Base-by-base conservation (phyloP, 92 coral and sea anemone genomes). In the Hydrozoanthus gracilis region DNA sequence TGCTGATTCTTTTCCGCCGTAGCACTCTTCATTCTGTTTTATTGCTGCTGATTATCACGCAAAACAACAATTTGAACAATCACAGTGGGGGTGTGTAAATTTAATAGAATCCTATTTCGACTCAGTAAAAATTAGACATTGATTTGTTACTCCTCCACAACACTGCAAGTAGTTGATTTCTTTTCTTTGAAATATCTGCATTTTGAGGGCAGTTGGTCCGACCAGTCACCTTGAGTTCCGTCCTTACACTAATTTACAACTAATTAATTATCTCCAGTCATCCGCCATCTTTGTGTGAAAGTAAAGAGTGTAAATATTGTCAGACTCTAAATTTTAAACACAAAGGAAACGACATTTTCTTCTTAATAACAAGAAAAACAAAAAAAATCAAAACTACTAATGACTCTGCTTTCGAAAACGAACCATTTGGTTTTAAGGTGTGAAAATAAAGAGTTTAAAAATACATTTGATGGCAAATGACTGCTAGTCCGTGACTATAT, bases 211-310 rank as follows among this genome's bases (percentile, higher is more conserved):
- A 72, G 77, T 72, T 72, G 8, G 20, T 71, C 76, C 45, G 54
- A 45, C 49, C 8, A 44, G 12, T 14, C 47, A 44, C 50, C 14
- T 7, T 3, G 16, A 72, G 77, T 46, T 72, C 77, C 55, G 55
- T 47, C 47, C 12, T 44, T 20, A 4, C 77, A 14, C 77, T 47
- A 70, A 70, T 70, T 4, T 70, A 47, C 77, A 15, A 72, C 1
- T 72, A 72, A 72, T 46, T 72, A 72, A 72, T 72, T 72, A 72
- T 47, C 77, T 6, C 9, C 55, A 47, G 12, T 47, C 12, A 45
- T 15, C 39, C 39, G 39, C 39, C 39, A 27, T 27, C 2, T 72
- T 44, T 46, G 20, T 14, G 8, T 72, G 54, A 72, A 72, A 9
- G 75, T 14, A 11, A 8, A 47, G 47, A 72, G 46, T 47, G 77